A percentile compares a stretch with the other conserved stretches of the same genome.
Evolutionary conservation across 2,888 invertebrate species (phyloP).

Genomic region (Mayetiola destructor): DNA sequence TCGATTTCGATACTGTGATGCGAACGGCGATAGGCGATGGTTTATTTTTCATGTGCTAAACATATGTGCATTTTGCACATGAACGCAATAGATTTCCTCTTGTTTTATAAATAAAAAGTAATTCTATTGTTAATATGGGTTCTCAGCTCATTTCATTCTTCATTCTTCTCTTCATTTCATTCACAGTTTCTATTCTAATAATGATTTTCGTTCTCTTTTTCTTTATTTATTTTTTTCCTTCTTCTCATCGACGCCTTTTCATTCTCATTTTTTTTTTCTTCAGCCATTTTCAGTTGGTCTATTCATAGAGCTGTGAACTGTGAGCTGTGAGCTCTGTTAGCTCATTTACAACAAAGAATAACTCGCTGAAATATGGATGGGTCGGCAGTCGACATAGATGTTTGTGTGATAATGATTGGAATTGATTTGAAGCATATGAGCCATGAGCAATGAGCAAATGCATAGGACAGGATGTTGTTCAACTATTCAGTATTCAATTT

Average conservation of each 20-base stretch:
- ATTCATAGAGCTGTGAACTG: background rate
- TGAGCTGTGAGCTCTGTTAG: background rate
- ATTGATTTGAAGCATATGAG: conserved; percentile 1
- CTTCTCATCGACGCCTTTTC: background rate
- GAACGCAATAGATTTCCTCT: no score
- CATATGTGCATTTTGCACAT: no score
- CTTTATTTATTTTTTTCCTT: background rate
- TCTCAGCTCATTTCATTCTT: no score
- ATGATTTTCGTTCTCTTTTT: background rate
- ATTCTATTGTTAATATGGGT: no score
- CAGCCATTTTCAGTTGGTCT: background rate
- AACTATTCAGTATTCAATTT: background rate
- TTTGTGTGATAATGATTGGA: conserved; percentile 10
- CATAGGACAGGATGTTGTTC: conserved; percentile 10
- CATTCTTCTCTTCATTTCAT: no score
- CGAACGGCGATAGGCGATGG: no score
- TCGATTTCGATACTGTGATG: no score
- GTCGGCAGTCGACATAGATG: background rate
- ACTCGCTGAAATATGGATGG: no score
- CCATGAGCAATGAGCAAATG: no score
- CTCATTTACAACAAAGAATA: background rate
- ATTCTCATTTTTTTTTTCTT: background rate
- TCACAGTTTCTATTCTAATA: no score
- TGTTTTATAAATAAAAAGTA: no score
- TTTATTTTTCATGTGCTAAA: no score